Conservation (phyloP, 2,888 invertebrate genomes). For the Rhabditoides inermis region DNA sequence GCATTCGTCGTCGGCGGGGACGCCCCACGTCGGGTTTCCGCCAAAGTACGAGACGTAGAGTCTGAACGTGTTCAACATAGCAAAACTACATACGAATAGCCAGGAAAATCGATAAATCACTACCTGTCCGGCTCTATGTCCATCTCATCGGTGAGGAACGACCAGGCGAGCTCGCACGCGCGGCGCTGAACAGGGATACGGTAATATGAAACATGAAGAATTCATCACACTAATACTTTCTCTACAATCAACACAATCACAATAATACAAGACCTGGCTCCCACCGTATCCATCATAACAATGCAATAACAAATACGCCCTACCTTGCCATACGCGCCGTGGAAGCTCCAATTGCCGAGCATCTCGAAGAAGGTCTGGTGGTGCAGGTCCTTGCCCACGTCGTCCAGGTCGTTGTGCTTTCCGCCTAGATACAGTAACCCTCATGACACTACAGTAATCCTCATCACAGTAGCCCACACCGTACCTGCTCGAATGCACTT, state of each 20-base stretch:
- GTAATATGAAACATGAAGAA: too few relatives aligned
- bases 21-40: slow-evolving; percentile 70
- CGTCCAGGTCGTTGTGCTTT: slow-evolving; percentile 94
- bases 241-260: too few relatives aligned
- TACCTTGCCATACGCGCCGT: slow-evolving; percentile 85
- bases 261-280: background rate
- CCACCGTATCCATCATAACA: background rate
- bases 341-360: slow-evolving; percentile 99
- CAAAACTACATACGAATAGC: too few relatives aligned
- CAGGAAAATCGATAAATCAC: too few relatives aligned
- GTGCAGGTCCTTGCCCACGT: slow-evolving; percentile 97
- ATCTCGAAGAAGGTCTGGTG: slow-evolving; percentile 99
- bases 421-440: slow-evolving; percentile 65
- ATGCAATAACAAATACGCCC: too few relatives aligned
- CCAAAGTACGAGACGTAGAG: slow-evolving; percentile 98
- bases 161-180: slow-evolving; percentile 93
- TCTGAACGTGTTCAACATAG: too few relatives aligned
- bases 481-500: slow-evolving; percentile 84
- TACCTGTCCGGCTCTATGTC: slow-evolving; percentile 72
- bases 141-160: slow-evolving; percentile 70
- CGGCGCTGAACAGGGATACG: slow-evolving; percentile 75
- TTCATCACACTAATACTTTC: too few relatives aligned
- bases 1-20: slow-evolving; percentile 85
- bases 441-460: background rate
- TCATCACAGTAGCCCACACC: background rate